Base-by-base conservation (phyloP, 2,797 vertebrate species). In the Odontamblyopus lacepedii region DNA sequence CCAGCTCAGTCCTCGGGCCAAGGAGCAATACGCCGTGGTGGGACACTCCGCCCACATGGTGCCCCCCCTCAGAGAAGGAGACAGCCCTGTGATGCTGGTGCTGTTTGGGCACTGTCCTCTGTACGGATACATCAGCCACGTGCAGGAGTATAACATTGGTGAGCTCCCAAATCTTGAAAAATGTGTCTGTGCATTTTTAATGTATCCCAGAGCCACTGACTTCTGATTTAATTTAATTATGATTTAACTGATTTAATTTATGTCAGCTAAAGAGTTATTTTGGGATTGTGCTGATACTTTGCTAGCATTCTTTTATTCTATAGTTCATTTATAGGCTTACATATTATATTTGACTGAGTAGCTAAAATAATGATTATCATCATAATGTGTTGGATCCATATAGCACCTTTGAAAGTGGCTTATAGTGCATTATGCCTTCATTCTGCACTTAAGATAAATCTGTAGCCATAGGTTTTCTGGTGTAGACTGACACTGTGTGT, bases 21-120 rank as follows among this genome's bases (percentile, higher is more conserved):
- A 98, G 83, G 96, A 99, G 13, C 97, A 98, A 86, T 98, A 96
- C 0, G 96, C 98, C 0, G 97, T 98, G 70, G 98, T 99, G 27
- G 98, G 98, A 5, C 98, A 99, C 86, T 98, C 98, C 0, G 96
- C 97, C 0, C 97, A 99, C 85, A 87, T 96, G 0, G 93, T 99
- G 72, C 95, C 93, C 0, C 85, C 95, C 55, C 7, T 65, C 0
- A 88, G 83, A 0, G 89, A 90, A 11, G 92, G 88, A 0, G 86
- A 80, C 0, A 67, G 76, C 8, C 83, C 91, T 0, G 91, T 97
- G 84, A 98, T 99, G 96, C 92, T 99, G 0, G 95, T 98, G 26
- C 88, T 99, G 82, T 99, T 99, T 0, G 98, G 98, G 50, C 97
- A 99, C 91, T 98, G 97, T 67, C 97, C 98, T 50, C 95, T 98